A percentile compares a stretch with the other conserved stretches of the same genome.
phyloP scores from a whole-genome alignment of 2,113 vertebrate genomes.

The Ameiurus melas region DNA sequence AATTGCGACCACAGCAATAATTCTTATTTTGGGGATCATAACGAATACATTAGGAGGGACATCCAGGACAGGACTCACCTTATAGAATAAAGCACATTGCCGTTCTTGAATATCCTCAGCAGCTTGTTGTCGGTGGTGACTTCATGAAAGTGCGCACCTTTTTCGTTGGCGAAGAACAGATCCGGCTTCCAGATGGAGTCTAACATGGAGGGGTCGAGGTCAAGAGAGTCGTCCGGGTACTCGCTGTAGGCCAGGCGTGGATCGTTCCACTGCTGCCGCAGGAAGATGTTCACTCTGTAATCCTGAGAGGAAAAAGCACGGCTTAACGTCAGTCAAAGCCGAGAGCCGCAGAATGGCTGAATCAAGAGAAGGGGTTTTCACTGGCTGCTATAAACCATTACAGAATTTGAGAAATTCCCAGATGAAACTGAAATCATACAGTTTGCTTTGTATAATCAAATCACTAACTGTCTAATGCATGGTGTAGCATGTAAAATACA shows the following conservation, averaged over 20 bases:
- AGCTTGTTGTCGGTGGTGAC: constrained; percentile 97
- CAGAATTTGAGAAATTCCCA: neutral
- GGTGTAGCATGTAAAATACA: neutral
- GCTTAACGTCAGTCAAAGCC: constrained; percentile 29
- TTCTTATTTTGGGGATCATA: neutral
- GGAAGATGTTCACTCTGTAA: constrained; percentile 96
- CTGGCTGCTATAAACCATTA: neutral
- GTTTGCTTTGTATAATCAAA: neutral
- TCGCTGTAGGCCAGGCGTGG: constrained; percentile 91
- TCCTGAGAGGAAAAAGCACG: constrained; percentile 72
- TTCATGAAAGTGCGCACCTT: constrained; percentile 97
- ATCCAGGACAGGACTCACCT: constrained; percentile 71
- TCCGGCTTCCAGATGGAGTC: constrained; percentile 99
- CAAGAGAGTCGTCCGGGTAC: constrained; percentile 97
- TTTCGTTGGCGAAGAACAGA: constrained; percentile 97
- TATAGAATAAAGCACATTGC: constrained; percentile 96
- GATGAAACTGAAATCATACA: neutral
- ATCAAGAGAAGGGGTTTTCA: neutral
- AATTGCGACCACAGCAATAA: neutral
- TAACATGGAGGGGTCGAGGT: constrained; percentile 95
- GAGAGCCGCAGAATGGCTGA: neutral
- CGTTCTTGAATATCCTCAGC: constrained; percentile 94
- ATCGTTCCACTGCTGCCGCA: constrained; percentile 97
- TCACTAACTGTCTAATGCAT: neutral
- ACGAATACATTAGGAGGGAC: constrained; percentile 24